phyloP scores from a whole-genome alignment of 2,113 vertebrate genomes.

The Pavo muticus region DNA sequence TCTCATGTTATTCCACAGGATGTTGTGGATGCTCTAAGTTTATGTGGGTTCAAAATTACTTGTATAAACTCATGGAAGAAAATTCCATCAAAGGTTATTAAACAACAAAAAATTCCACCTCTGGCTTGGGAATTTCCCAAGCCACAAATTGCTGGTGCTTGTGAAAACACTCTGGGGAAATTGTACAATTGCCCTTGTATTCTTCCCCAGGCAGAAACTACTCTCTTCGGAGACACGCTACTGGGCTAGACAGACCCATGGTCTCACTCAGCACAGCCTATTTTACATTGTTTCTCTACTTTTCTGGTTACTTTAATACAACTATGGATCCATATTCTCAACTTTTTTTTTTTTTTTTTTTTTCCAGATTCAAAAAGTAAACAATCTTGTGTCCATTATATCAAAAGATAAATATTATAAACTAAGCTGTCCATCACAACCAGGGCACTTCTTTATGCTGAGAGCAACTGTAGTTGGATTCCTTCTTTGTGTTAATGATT shows the following conservation, averaged over 20 bases:
- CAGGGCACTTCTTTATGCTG: constrained; percentile 32
- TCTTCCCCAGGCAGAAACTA: neutral
- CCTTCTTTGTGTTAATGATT: neutral
- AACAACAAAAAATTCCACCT: neutral
- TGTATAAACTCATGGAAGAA: constrained; percentile 1
- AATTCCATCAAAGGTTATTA: constrained; percentile 24
- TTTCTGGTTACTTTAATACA: neutral
- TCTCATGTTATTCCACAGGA: constrained; percentile 45
- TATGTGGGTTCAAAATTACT: neutral
- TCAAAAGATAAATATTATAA: constrained; percentile 62
- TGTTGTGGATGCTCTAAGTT: constrained; percentile 17
- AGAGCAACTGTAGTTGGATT: constrained; percentile 17
- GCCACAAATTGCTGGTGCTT: neutral
- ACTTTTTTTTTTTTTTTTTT: neutral
- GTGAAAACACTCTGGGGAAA: neutral
- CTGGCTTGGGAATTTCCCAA: constrained; percentile 6
- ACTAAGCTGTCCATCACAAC: constrained; percentile 31
- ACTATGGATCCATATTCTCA: neutral
- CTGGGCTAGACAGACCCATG: neutral
- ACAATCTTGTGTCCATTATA: neutral
- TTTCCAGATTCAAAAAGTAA: constrained; percentile 37
- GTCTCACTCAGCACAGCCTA: neutral
- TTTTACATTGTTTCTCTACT: neutral
- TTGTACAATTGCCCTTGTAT: neutral
- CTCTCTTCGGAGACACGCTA: neutral